A percentile compares a stretch with the other conserved stretches of the same genome.
phyloP scores from a whole-genome alignment of 1,140 invertebrate genomes.

The Palaemon carinicauda region DNA sequence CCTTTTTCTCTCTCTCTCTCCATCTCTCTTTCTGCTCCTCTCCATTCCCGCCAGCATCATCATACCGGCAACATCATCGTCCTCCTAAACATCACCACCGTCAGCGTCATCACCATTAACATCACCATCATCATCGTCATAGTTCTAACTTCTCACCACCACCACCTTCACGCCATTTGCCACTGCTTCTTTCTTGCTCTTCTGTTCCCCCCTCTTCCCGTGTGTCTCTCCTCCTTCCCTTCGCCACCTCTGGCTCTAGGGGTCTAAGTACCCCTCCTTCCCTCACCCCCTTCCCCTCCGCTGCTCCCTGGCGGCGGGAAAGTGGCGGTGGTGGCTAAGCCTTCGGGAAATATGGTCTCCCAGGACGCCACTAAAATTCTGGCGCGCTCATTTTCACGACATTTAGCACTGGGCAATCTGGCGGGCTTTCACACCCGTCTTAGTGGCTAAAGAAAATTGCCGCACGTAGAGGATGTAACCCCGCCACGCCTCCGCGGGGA shows the following conservation, averaged over 20 bases:
- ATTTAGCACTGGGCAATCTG: slow-evolving; percentile 60
- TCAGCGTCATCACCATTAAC: background rate
- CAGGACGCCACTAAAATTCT: slow-evolving; percentile 60
- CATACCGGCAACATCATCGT: background rate
- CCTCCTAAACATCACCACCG: background rate
- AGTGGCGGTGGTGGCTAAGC: slow-evolving; percentile 56
- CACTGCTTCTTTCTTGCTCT: background rate
- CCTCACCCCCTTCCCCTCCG: background rate
- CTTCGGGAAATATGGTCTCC: slow-evolving; percentile 58
- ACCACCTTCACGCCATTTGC: background rate
- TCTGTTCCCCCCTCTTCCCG: no score
- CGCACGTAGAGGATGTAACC: slow-evolving; percentile 31
- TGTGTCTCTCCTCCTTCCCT: no score
- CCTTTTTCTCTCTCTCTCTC: background rate
- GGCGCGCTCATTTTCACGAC: slow-evolving; percentile 60
- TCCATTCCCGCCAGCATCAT: background rate
- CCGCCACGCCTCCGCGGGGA: background rate
- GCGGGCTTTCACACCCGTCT: slow-evolving; percentile 60
- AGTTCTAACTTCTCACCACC: no score
- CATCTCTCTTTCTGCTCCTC: background rate
- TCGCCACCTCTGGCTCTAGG: background rate
- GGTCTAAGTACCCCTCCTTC: no score
- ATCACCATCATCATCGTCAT: slow-evolving; percentile 15
- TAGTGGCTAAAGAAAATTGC: slow-evolving; percentile 61
- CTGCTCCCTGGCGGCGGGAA: background rate